Evolutionary conservation across 2,888 invertebrate species (phyloP).

Genomic region (Lycophotia porphyrea): DNA sequence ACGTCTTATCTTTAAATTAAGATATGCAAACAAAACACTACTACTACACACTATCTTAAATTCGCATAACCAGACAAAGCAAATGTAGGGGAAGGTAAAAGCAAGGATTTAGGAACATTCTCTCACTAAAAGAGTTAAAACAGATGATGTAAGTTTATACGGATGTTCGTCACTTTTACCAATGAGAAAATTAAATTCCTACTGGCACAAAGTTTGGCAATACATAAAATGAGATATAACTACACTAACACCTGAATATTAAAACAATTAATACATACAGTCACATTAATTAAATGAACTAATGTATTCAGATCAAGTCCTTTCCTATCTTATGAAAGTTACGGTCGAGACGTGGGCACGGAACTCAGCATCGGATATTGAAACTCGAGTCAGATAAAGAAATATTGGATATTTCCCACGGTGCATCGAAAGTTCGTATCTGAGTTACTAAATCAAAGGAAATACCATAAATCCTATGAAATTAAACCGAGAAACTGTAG

Average conservation of each 20-base stretch:
- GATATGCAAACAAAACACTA: neutral
- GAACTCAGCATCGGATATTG: constrained; percentile 13
- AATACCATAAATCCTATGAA: neutral
- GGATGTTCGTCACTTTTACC: neutral
- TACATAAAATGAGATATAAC: neutral
- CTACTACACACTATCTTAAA: neutral
- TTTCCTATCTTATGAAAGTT: constrained; percentile 28
- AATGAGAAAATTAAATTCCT: neutral
- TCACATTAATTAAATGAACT: constrained; percentile 7
- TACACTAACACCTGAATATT: neutral
- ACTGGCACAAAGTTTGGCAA: neutral
- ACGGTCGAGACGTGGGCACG: constrained; percentile 27
- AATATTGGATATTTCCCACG: neutral
- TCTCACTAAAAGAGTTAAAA: neutral
- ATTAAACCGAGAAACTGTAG: neutral
- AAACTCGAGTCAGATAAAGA: constrained; percentile 9
- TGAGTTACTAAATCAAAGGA: constrained; percentile 8
- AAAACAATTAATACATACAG: neutral
- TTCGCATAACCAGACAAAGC: neutral
- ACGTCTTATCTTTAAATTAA: no score
- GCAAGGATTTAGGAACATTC: neutral
- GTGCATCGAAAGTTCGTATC: neutral
- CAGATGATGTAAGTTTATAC: neutral
- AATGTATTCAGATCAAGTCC: constrained; percentile 15
- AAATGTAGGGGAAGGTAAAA: neutral